A percentile compares a stretch with the other conserved stretches of the same genome.
These are phyloP conservation scores for Tholera decimalis DNA, from an alignment of 2,888 invertebrate genomes.

Conservation along the genomic window DNA sequence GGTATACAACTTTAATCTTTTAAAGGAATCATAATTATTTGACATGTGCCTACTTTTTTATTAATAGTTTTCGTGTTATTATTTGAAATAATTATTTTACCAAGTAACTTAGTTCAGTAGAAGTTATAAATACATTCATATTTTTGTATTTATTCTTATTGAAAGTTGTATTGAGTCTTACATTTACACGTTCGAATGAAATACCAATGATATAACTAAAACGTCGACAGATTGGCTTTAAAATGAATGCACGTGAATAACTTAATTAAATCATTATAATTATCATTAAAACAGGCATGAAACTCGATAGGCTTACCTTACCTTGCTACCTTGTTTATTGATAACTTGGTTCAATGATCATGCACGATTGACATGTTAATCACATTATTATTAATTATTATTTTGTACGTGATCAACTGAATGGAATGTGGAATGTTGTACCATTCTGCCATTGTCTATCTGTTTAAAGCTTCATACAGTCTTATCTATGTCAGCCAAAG, in stretches of 20 bases:
- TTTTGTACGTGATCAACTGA: slow-evolving; percentile 27
- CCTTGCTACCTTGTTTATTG: too few species aligned
- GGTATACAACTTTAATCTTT: slow-evolving; percentile 11
- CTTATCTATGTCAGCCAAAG: not conserved
- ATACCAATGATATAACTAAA: not conserved
- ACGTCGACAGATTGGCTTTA: not conserved
- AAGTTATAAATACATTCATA: too few species aligned
- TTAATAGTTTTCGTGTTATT: not conserved
- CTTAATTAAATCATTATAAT: slow-evolving; percentile 25
- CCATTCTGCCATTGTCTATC: slow-evolving; percentile 13
- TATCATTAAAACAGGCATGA: slow-evolving; percentile 13
- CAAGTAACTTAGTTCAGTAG: too few species aligned
- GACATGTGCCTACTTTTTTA: not conserved
- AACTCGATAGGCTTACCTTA: slow-evolving; percentile 25
- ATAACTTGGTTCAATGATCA: slow-evolving; percentile 14
- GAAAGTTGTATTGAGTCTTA: not conserved
- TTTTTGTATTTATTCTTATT: too few species aligned
- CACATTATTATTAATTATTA: slow-evolving; percentile 21
- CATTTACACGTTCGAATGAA: not conserved
- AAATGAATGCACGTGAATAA: slow-evolving; percentile 10
- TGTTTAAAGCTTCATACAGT: slow-evolving; percentile 11
- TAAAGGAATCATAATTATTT: slow-evolving; percentile 27
- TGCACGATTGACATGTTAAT: slow-evolving; percentile 34
- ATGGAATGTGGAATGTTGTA: slow-evolving; percentile 38
- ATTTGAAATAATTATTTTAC: not conserved